phyloP scores from a whole-genome alignment of 1,140 invertebrate genomes.

The Wiebesia pumilae region DNA sequence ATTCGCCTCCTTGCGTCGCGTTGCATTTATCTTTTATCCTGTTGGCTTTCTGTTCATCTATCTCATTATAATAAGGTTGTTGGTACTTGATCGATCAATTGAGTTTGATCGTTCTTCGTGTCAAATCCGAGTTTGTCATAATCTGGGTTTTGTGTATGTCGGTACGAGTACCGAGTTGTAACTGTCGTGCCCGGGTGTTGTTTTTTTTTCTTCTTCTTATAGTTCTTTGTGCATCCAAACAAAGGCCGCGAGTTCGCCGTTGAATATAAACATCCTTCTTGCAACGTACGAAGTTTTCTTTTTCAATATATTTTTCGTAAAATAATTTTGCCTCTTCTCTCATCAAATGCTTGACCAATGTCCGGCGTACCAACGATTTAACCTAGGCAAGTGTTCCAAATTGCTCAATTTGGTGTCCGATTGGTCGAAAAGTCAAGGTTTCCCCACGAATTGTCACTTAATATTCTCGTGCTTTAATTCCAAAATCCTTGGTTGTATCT shows the following conservation, averaged over 20 bases:
- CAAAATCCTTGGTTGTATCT: background rate
- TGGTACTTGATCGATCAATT: background rate
- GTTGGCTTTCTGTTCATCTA: background rate
- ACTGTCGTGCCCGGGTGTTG: slow-evolving; percentile 54
- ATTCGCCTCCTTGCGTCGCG: slow-evolving; percentile 20
- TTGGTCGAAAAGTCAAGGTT: too few species aligned
- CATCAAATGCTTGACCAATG: background rate
- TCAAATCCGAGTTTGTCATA: slow-evolving; percentile 58
- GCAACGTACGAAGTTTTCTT: slow-evolving; percentile 45
- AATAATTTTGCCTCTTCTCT: slow-evolving; percentile 23
- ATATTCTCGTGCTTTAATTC: background rate
- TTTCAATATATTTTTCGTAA: background rate
- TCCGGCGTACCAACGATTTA: background rate
- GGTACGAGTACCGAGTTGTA: slow-evolving; percentile 71
- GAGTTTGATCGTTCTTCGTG: background rate
- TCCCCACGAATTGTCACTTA: background rate
- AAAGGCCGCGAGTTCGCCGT: slow-evolving; percentile 54
- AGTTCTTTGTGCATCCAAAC: slow-evolving; percentile 53
- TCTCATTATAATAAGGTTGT: background rate
- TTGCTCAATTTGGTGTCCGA: too few species aligned
- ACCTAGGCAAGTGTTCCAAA: too few species aligned
- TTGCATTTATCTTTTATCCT: slow-evolving; percentile 11
- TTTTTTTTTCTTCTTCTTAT: slow-evolving; percentile 55
- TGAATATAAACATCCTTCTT: slow-evolving; percentile 51
- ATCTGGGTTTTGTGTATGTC: slow-evolving; percentile 60